Conservation (phyloP, 2,888 invertebrate species). For the Drosophila longiperda region DNA sequence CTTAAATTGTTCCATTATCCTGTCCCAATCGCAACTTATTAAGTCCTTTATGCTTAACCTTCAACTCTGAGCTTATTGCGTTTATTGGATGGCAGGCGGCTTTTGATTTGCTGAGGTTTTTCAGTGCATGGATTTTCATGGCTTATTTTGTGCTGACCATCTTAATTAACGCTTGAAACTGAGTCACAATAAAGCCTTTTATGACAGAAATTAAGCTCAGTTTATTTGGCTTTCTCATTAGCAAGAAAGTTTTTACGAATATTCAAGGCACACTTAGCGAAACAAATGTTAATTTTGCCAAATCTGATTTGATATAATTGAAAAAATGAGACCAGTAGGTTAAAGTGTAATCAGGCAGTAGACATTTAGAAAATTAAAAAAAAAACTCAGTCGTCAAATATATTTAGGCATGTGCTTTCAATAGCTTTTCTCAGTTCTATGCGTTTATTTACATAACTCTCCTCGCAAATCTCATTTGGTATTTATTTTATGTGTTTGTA, state of each 20-base stretch:
- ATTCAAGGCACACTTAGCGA: neutral
- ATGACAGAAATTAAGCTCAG: neutral
- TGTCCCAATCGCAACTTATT: constrained; percentile 24
- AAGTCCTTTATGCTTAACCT: constrained; percentile 9
- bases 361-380: neutral
- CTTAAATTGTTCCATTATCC: neutral
- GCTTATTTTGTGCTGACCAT: constrained; percentile 15
- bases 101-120: neutral
- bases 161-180: constrained; percentile 33
- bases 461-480: neutral
- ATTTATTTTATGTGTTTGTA: neutral
- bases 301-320: neutral
- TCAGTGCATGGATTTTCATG: constrained; percentile 2
- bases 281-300: neutral
- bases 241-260: neutral
- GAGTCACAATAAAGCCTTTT: constrained; percentile 24
- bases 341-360: neutral
- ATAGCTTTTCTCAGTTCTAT: neutral
- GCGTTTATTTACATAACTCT: neutral
- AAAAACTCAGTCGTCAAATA: neutral
- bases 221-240: neutral
- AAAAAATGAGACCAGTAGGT: no score
- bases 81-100: neutral
- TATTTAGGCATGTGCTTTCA: neutral
- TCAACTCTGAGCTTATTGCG: neutral